A percentile compares a stretch with the other conserved stretches of the same genome.
Conservation (phyloP, 2,113 vertebrate species). For the Gymnogyps californianus region DNA sequence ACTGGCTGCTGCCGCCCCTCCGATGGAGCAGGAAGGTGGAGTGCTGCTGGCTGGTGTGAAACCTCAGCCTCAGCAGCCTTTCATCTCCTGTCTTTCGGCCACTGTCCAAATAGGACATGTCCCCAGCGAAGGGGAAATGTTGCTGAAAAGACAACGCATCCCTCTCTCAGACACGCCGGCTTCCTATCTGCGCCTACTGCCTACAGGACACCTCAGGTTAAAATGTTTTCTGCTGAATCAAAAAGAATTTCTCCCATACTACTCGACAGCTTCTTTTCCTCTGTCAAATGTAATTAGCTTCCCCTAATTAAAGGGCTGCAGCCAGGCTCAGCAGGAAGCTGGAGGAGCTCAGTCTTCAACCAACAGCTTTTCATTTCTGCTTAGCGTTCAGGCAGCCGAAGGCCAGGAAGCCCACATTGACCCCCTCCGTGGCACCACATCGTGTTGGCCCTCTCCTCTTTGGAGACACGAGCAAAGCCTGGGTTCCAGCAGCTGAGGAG, state of each 20-base stretch:
- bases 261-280: background rate
- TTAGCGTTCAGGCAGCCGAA: background rate
- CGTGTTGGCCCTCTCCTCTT: rapidly evolving
- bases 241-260: background rate
- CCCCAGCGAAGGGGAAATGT: background rate
- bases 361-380: background rate
- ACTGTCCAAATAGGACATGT: background rate
- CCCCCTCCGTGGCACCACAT: background rate
- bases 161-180: background rate
- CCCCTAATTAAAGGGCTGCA: background rate
- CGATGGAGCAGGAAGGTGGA: background rate
- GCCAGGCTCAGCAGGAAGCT: background rate
- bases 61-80: background rate
- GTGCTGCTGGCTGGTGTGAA: background rate
- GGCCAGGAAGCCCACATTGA: background rate
- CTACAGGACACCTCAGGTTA: background rate
- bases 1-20: background rate
- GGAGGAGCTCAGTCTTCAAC: background rate
- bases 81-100: background rate
- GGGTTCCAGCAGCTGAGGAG: background rate
- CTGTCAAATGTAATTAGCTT: background rate
- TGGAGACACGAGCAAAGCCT: background rate
- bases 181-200: background rate
- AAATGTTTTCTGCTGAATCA: constrained; percentile 1
- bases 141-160: background rate